A percentile compares a stretch with the other conserved stretches of the same genome.
Evolutionary conservation across 2,113 vertebrate species (phyloP).

Genomic region (Tonatia bakeri): DNA sequence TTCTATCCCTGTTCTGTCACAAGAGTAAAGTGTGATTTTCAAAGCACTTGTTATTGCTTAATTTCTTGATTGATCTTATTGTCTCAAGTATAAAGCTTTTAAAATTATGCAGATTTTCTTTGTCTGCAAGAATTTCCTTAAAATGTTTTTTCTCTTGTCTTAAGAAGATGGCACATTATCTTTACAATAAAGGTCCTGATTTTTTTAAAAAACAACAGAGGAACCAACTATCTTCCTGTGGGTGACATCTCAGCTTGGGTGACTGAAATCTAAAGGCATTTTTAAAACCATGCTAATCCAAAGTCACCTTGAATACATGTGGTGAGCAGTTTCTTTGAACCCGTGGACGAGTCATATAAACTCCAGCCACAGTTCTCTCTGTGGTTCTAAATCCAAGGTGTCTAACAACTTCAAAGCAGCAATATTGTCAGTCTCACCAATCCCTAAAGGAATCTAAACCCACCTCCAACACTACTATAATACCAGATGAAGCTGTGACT

Average conservation of each 20-base stretch:
- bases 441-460: background rate
- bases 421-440: background rate
- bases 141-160: background rate
- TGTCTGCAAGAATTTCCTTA: slow-evolving; percentile 12
- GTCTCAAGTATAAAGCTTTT: background rate
- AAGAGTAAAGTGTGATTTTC: background rate
- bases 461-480: background rate
- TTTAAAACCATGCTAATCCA: background rate
- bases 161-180: background rate
- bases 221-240: background rate
- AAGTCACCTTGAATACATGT: background rate
- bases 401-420: background rate
- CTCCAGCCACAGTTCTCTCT: background rate
- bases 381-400: background rate
- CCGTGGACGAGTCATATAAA: background rate
- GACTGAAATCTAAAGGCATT: background rate
- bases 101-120: background rate
- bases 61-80: background rate
- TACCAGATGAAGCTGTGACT: background rate
- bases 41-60: background rate
- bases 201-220: background rate
- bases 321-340: background rate
- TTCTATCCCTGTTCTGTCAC: background rate
- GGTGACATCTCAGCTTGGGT: background rate
- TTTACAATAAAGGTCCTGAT: background rate